Evolutionary conservation across 2,888 invertebrate genomes (phyloP).

Genomic region (Drosophila kuntzei): DNA sequence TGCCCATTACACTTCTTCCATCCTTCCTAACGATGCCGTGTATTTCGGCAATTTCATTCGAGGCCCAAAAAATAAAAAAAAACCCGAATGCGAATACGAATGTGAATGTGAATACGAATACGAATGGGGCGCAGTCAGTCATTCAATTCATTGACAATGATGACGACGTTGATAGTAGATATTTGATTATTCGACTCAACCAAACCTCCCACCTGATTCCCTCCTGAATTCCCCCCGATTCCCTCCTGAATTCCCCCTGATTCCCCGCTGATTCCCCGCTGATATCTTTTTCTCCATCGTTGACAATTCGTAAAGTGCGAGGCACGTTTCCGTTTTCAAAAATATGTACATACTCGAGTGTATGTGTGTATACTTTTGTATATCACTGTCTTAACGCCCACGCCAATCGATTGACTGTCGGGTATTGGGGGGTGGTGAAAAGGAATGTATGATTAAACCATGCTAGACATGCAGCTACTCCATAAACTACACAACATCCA

Average conservation of each 20-base stretch:
- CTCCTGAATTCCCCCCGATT: not conserved
- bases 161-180: slow-evolving; percentile 71
- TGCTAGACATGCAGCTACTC: slow-evolving; percentile 67
- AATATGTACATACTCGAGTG: not conserved
- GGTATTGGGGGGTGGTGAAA: not conserved
- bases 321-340: slow-evolving; percentile 16
- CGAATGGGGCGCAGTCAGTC: slow-evolving; percentile 60
- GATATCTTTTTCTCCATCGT: slow-evolving; percentile 39
- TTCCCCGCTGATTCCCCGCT: not conserved
- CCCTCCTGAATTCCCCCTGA: not conserved
- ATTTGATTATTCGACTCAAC: slow-evolving; percentile 53
- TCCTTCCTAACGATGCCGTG: slow-evolving; percentile 61
- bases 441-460: slow-evolving; percentile 69
- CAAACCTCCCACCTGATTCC: not conserved
- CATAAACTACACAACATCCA: slow-evolving; percentile 57
- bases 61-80: slow-evolving; percentile 32
- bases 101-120: slow-evolving; percentile 1
- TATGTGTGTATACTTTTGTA: slow-evolving; percentile 19
- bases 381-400: slow-evolving; percentile 31
- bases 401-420: slow-evolving; percentile 50
- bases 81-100: slow-evolving; percentile 33
- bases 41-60: slow-evolving; percentile 74
- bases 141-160: slow-evolving; percentile 79
- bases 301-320: slow-evolving; percentile 79
- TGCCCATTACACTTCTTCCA: slow-evolving; percentile 34